Base-by-base conservation (phyloP, 2,113 vertebrate genomes). In the Cololabis saira region DNA sequence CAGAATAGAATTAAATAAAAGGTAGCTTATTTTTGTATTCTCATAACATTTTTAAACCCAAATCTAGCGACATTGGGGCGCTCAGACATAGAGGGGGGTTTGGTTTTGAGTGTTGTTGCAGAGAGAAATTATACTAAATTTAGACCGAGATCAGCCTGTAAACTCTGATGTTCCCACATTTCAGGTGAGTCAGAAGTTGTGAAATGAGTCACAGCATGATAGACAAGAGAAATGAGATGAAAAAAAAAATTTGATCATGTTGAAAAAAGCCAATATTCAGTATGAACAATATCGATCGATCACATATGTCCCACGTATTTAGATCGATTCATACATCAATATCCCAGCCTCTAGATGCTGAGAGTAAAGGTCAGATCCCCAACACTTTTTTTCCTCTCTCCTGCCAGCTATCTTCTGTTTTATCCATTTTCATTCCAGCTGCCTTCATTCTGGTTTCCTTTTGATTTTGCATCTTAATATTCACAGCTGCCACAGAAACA, bases 221-320 rank as follows among this genome's bases (percentile, higher is more conserved):
- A 11, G 27, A 10, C 41, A 15, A 22, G 55, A 58, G 70, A 74
- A 52, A 40, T 48, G 51, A 62, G 52, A 66, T 71, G 61, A 68
- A 71, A 82, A 24, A 75, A 78, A 27, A 21, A 54, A 27, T 27
- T 27, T 60, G 74, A 67, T 82, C 68, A 68, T 58, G 76, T 84
- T 86, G 69, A 9, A 37, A 73, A 69, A 67, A 70, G 68, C 77
- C 57, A 53, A 61, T 74, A 77, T 78, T 83, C 74, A 80, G 67
- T 74, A 61, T 67, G 62, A 75, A 60, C 84, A 74, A 64, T 69
- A 81, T 84, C 69, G 76, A 90, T 89, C 50, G 85, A 89, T 81
- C 57, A 6, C 62, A 19, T 12, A 64, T 56, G 70, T 71, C 72
- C 48, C 16, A 12, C 51, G 71, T 57, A 50, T 61, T 65, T 71